Percentiles rank a stretch among this genome's conserved stretches.
Evolutionary conservation across 2,113 vertebrate species (phyloP).

Genomic region (Hymenochirus boettgeri): DNA sequence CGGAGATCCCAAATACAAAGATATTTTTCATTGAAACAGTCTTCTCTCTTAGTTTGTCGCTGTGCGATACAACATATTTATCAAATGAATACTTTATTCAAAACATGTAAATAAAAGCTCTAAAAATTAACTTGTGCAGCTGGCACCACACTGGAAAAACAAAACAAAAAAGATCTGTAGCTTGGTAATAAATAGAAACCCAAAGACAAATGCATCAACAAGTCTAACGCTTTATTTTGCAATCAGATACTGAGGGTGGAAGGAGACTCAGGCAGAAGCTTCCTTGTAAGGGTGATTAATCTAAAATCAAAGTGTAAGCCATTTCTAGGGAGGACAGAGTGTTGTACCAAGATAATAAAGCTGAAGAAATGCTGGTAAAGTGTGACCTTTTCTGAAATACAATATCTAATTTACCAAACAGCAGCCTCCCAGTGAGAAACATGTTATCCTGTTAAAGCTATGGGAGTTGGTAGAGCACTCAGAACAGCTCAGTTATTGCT

Average conservation of each 20-base stretch:
- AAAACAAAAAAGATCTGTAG: conserved; percentile 3
- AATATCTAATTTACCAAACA: conserved; percentile 58
- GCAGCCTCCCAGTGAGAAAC: conserved; percentile 49
- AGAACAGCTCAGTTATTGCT: conserved; percentile 51
- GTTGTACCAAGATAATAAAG: conserved; percentile 52
- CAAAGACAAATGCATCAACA: conserved; percentile 47
- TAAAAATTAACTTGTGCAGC: conserved; percentile 22
- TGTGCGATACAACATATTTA: conserved; percentile 16
- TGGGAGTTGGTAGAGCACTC: conserved; percentile 44
- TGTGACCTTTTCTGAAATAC: conserved; percentile 55
- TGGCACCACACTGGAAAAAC: conserved; percentile 7
- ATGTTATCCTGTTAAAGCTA: conserved; percentile 47
- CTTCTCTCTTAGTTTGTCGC: conserved; percentile 11
- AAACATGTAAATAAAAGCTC: conserved; percentile 20
- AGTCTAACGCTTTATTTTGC: conserved; percentile 51
- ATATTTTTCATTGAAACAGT: conserved; percentile 14
- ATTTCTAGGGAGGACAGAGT: conserved; percentile 42
- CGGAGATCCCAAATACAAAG: not conserved
- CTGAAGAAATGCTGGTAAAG: conserved; percentile 48
- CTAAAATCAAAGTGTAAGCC: conserved; percentile 45
- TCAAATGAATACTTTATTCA: conserved; percentile 27
- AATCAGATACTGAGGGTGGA: conserved; percentile 51
- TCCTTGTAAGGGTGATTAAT: not conserved
- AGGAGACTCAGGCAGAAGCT: conserved; percentile 46
- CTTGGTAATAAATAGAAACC: conserved; percentile 17